Percentiles rank a stretch among this genome's conserved stretches.
These are phyloP conservation scores for Muscina levida DNA, from an alignment of 2,888 invertebrate species.

Conservation along the genomic window DNA sequence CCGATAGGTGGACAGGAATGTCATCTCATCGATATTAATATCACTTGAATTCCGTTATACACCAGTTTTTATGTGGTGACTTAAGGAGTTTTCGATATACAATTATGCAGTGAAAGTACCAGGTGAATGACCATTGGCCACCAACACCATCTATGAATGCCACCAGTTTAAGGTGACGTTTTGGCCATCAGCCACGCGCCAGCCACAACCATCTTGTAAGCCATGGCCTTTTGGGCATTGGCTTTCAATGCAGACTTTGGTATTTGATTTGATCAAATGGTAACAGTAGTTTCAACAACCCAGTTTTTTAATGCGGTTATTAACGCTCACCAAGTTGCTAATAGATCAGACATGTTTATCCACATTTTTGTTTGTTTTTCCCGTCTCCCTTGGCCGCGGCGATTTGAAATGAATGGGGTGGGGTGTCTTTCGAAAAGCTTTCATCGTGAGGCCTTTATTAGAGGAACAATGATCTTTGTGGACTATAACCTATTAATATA, in stretches of 20 bases:
- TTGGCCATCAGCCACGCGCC: not conserved
- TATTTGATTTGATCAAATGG: conserved; percentile 52
- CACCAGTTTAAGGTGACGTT: not conserved
- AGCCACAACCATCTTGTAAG: conserved; percentile 10
- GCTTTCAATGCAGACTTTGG: too few species aligned
- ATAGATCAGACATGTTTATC: conserved; percentile 53
- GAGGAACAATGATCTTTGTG: not conserved
- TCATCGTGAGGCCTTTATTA: conserved; percentile 18
- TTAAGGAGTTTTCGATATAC: conserved; percentile 57
- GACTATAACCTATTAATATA: too few species aligned
- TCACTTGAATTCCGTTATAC: conserved; percentile 67
- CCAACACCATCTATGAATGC: not conserved
- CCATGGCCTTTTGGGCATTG: conserved; percentile 34
- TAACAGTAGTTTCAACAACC: conserved; percentile 18
- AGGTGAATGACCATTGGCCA: conserved; percentile 7
- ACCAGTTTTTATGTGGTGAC: conserved; percentile 54
- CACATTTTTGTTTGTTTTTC: conserved; percentile 5
- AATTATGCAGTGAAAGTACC: conserved; percentile 57
- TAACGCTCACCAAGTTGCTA: conserved; percentile 45
- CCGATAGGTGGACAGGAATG: conserved; percentile 50
- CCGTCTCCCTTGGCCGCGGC: not conserved
- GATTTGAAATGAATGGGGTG: not conserved
- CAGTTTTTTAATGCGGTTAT: conserved; percentile 26
- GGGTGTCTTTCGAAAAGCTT: not conserved
- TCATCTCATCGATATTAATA: conserved; percentile 41